Base-by-base conservation (phyloP, 2,113 vertebrate species). In the Poecile atricapillus region DNA sequence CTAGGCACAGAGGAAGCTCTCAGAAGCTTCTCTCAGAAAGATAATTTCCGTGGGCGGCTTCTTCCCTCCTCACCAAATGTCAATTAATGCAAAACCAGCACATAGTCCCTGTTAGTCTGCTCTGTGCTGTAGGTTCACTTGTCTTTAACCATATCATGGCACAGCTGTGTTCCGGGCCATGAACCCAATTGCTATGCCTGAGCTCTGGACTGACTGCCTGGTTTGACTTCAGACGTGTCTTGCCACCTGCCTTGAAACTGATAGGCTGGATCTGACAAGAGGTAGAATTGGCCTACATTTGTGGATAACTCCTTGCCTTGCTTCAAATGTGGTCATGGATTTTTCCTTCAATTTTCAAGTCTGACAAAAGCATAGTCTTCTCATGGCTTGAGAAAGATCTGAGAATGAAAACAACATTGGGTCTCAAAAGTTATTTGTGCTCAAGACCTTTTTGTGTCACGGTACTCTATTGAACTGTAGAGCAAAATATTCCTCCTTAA, bases 111-210 rank as follows among this genome's bases (percentile, higher is more conserved):
- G 25, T 30, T 30, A 19, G 16, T 43, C 33, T 53, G 27, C 41
- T 15, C n/a, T 65, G 3, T 43, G 49, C 11, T 37, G 24, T 18
- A 69, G 35, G 9, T 35, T 90, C 76, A 1, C 39, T 58, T 75
- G 70, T 75, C 52, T 67, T 20, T 17, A 37, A 15, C 43, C 47
- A 9, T 25, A 22, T 8, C n/a, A 37, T 3, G 13, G 12, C 52
- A 60, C 17, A 10, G 3, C 39, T 35, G 4, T 43, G 15, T 55
- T 39, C 20, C 39, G 80, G 63, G 33, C 35, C 71, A 25, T 7
- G 22, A 20, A 11, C 31, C 7, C 0, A 0, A 1, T 4, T 3
- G 2, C n/a, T 59, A 35, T 63, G 28, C 47, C 43, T 53, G 47
- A 53, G 47, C 39, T 76, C 63, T 80, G 68, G 19, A 31, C 27